Evolutionary conservation across 2,888 invertebrate species (phyloP).

Genomic region (Elysia crispata): DNA sequence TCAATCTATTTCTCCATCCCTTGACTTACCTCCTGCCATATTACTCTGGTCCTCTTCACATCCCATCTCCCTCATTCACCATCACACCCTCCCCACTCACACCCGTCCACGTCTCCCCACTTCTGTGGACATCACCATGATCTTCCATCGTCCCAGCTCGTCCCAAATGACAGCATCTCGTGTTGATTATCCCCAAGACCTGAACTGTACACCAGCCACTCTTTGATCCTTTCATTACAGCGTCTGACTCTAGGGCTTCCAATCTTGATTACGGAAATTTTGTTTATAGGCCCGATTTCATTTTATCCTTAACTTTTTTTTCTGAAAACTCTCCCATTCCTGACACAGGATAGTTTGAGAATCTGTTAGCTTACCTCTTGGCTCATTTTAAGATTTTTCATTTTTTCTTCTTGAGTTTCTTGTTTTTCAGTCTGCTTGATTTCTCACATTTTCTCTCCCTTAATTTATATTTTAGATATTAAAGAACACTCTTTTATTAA

Average conservation of each 20-base stretch:
- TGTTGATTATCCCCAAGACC: no score
- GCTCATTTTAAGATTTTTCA: no score
- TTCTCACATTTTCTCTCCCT: no score
- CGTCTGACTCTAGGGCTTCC: conserved; percentile 41
- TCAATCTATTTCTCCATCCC: background rate
- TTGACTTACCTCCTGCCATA: background rate
- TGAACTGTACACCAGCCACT: background rate
- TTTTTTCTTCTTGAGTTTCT: no score
- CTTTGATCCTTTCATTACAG: conserved; percentile 46
- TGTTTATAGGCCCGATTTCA: conserved; percentile 39
- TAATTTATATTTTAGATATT: no score
- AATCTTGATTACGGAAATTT: conserved; percentile 44
- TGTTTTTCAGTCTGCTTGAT: no score
- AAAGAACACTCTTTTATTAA: no score
- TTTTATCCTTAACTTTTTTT: background rate
- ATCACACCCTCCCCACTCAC: background rate
- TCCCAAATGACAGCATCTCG: no score
- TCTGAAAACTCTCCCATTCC: background rate
- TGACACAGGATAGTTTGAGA: background rate
- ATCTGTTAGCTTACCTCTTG: background rate
- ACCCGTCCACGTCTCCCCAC: conserved; percentile 2
- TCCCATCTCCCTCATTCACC: background rate
- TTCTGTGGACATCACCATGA: no score
- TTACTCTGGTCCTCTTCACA: background rate
- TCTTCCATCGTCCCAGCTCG: no score